These are phyloP conservation scores for Listronotus bonariensis DNA, from an alignment of 1,140 invertebrate genomes.

Conservation along the genomic window DNA sequence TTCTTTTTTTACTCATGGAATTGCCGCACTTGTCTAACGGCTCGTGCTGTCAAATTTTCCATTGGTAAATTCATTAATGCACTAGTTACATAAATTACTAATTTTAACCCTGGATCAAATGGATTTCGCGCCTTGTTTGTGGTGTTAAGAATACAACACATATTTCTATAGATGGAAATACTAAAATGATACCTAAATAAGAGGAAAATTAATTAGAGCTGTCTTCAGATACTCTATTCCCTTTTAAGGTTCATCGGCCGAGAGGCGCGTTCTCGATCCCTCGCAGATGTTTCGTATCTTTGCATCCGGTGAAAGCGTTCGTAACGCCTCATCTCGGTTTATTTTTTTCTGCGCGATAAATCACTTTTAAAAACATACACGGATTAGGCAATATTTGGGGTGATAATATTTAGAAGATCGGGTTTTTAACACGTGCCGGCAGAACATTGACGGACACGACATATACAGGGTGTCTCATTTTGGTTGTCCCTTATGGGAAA, in stretches of 20 bases:
- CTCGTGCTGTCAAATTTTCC: no score
- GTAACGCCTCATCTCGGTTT: conserved; percentile 19
- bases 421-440: not conserved
- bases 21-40: no score
- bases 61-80: no score
- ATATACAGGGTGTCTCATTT: no score
- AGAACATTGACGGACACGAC: no score
- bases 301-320: conserved; percentile 14
- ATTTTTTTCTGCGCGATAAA: conserved; percentile 29
- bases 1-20: no score
- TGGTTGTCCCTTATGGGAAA: no score
- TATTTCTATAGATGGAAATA: no score
- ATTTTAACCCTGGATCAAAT: no score
- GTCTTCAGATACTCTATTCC: conserved; percentile 13
- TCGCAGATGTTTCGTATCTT: conserved; percentile 40
- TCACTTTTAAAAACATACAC: conserved; percentile 13
- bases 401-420: conserved; percentile 12
- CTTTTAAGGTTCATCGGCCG: conserved; percentile 28
- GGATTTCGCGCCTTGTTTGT: no score
- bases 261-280: conserved; percentile 16
- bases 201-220: conserved; percentile 8
- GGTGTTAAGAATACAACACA: no score
- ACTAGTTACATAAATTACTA: no score
- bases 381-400: conserved; percentile 20
- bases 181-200: not conserved